A percentile compares a stretch with the other conserved stretches of the same genome.
Evolutionary conservation across 2,888 invertebrate genomes (phyloP).

Genomic region (Eupithecia vulgata): DNA sequence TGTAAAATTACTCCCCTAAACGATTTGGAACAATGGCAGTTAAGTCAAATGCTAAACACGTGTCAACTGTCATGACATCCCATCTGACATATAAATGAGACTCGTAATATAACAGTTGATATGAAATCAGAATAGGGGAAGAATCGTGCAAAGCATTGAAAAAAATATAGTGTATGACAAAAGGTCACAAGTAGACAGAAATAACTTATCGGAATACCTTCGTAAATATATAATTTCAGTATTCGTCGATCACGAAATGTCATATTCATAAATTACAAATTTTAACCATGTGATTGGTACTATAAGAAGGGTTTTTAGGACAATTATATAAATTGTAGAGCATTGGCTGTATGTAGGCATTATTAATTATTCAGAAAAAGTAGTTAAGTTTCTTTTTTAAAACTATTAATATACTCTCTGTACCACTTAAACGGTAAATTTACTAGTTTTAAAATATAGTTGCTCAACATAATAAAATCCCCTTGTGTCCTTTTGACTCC

Average conservation of each 20-base stretch:
- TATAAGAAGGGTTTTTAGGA: not conserved
- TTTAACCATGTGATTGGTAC: not conserved
- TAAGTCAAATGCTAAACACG: conserved; percentile 80
- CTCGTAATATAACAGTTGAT: conserved; percentile 73
- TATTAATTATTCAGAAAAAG: not conserved
- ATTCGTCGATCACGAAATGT: conserved; percentile 24
- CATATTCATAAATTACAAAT: conserved; percentile 7
- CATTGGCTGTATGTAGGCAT: not conserved
- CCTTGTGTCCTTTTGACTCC: conserved; percentile 19
- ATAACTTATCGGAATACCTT: conserved; percentile 25
- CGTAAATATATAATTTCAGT: conserved; percentile 20
- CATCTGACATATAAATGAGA: conserved; percentile 71
- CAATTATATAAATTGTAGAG: not conserved
- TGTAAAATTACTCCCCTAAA: conserved; percentile 64
- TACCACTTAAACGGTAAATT: not conserved
- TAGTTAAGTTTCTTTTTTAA: not conserved
- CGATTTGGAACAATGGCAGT: conserved; percentile 71
- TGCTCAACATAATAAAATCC: not conserved
- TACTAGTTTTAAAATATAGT: not conserved
- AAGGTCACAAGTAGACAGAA: conserved; percentile 33
- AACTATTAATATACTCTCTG: not conserved
- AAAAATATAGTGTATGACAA: conserved; percentile 6
- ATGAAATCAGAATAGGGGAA: conserved; percentile 66
- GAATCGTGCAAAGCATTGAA: conserved; percentile 39
- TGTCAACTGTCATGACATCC: conserved; percentile 77